Conservation (phyloP, 2,797 vertebrate genomes). For the Taeniopygia guttata region DNA sequence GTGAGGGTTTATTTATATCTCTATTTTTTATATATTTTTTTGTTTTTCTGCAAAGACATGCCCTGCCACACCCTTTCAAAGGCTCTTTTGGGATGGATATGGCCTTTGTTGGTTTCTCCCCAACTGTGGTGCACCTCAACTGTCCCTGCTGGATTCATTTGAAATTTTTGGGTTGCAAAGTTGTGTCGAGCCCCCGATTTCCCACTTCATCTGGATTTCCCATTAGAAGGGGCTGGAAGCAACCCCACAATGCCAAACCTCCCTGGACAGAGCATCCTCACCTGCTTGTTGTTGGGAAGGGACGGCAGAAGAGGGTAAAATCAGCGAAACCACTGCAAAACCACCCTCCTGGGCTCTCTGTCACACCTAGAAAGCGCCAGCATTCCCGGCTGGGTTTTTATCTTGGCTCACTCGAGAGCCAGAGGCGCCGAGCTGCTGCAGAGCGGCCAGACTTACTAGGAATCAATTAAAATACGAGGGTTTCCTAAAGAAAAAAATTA, state of each 20-base stretch:
- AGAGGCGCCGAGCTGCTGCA: accelerated
- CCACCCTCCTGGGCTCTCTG: not conserved
- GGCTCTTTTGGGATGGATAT: constrained; percentile 14
- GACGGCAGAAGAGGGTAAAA: not conserved
- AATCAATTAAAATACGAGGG: not conserved
- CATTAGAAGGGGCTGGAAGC: not conserved
- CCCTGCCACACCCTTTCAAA: not conserved
- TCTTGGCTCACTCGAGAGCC: not conserved
- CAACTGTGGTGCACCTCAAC: not conserved
- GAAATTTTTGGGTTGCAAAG: not conserved
- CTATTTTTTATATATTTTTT: not conserved
- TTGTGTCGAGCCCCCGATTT: accelerated
- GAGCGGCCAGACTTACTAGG: not conserved
- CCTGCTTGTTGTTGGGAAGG: not conserved
- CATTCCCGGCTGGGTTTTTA: not conserved
- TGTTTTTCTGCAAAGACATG: not conserved
- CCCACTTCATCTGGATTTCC: not conserved
- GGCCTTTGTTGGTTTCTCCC: not conserved
- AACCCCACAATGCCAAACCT: accelerated
- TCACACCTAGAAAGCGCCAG: accelerated
- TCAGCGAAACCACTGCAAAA: not conserved
- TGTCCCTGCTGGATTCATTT: constrained; percentile 4
- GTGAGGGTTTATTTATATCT: not conserved
- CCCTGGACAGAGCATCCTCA: not conserved
- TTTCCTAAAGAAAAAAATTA: not conserved